Conservation (phyloP, 2,797 vertebrate genomes). For the Amblyopsis hoosieri region DNA sequence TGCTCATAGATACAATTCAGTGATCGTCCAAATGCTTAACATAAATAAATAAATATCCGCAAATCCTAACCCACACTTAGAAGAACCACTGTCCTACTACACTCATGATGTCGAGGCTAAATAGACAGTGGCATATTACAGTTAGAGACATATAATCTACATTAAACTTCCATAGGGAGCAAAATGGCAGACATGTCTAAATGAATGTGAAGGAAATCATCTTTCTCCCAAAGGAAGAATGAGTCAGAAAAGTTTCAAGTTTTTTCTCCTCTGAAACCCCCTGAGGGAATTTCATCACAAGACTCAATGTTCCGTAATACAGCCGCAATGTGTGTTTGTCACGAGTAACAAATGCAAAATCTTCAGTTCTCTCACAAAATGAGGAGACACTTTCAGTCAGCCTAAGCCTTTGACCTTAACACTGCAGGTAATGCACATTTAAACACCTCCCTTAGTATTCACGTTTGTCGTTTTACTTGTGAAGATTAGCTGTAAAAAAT, state of each 20-base stretch:
- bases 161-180: conserved; percentile 14
- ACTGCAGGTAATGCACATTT: conserved; percentile 71
- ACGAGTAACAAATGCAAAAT: conserved; percentile 51
- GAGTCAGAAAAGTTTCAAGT: conserved; percentile 52
- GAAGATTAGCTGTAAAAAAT: conserved; percentile 77
- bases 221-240: conserved; percentile 28
- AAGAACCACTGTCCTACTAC: no score
- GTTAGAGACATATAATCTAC: conserved; percentile 7
- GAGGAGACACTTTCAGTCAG: conserved; percentile 62
- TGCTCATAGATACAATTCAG: conserved; percentile 9
- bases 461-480: conserved; percentile 79
- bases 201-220: conserved; percentile 28
- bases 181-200: neutral
- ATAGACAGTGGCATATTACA: conserved; percentile 27
- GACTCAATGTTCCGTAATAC: conserved; percentile 49
- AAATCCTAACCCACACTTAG: no score
- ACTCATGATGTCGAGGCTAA: conserved; percentile 2
- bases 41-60: neutral
- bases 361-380: conserved; percentile 50
- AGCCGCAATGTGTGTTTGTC: conserved; percentile 42
- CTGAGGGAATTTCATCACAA: conserved; percentile 61
- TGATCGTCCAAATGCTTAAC: neutral
- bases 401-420: conserved; percentile 74
- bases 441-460: conserved; percentile 75
- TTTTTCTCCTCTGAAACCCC: conserved; percentile 48